Evolutionary conservation across 2,113 vertebrate genomes (phyloP).

Genomic region (Eublepharis macularius): DNA sequence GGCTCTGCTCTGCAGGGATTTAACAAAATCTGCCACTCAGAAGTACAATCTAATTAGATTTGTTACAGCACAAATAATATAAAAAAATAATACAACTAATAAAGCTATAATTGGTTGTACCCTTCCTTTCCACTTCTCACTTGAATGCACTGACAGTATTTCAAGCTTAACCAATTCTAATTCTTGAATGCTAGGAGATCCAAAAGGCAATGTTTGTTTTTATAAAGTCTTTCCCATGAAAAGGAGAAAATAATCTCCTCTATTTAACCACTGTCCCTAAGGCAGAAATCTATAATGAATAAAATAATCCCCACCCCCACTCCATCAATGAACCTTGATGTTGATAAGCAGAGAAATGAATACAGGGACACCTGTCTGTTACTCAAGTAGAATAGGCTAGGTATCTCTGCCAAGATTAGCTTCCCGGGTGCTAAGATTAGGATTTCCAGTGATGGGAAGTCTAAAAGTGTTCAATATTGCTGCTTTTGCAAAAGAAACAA

Average conservation of each 20-base stretch:
- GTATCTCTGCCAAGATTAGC: neutral
- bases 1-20: constrained; percentile 55
- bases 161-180: neutral
- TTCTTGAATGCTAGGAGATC: neutral
- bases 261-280: neutral
- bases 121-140: constrained; percentile 5
- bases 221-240: neutral
- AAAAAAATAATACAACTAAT: constrained; percentile 23
- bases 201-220: neutral
- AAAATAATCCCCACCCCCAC: neutral
- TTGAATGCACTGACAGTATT: neutral
- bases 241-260: neutral
- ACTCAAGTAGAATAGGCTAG: neutral
- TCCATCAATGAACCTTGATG: neutral
- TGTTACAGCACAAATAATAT: constrained; percentile 32
- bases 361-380: no score
- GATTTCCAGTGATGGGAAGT: neutral
- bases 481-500: neutral
- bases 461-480: neutral
- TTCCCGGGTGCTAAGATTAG: neutral
- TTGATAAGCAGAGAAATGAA: neutral
- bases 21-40: constrained; percentile 44
- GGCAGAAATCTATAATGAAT: neutral
- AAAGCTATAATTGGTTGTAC: constrained; percentile 25
- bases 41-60: constrained; percentile 34